These are phyloP conservation scores for Bhutanitis thaidina DNA, from an alignment of 2,888 invertebrate species.

Conservation along the genomic window DNA sequence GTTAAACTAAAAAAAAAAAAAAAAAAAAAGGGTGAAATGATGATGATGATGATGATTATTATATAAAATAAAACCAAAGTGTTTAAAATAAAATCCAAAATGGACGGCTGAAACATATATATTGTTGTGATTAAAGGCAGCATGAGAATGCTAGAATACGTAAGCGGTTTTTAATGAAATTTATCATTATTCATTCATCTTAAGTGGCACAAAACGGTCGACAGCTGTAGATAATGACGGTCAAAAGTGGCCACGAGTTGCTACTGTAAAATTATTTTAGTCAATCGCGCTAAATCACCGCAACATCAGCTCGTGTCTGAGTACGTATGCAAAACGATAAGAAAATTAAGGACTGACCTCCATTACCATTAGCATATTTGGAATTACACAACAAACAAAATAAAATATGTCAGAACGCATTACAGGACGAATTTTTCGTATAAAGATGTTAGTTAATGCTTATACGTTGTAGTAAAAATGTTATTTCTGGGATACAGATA, in stretches of 20 bases:
- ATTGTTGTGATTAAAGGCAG: too few species aligned
- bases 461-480: too few species aligned
- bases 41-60: too few species aligned
- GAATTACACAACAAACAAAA: slow-evolving; percentile 1
- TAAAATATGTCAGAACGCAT: neutral
- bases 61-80: too few species aligned
- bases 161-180: slow-evolving; percentile 7
- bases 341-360: slow-evolving; percentile 16
- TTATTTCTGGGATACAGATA: too few species aligned
- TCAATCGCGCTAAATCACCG: slow-evolving; percentile 11
- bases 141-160: neutral
- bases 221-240: slow-evolving; percentile 4
- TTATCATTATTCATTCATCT: slow-evolving; percentile 10
- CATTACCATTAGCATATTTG: slow-evolving; percentile 11
- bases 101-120: too few species aligned
- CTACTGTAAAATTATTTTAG: slow-evolving; percentile 13
- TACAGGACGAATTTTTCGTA: neutral
- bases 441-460: neutral
- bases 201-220: slow-evolving; percentile 9
- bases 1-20: too few species aligned
- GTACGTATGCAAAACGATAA: slow-evolving; percentile 12
- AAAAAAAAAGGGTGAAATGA: too few species aligned
- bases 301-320: slow-evolving; percentile 4
- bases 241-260: slow-evolving; percentile 5
- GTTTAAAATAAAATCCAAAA: too few species aligned